Evolutionary conservation across 2,888 invertebrate genomes (phyloP).

Genomic region (Cancer borealis): DNA sequence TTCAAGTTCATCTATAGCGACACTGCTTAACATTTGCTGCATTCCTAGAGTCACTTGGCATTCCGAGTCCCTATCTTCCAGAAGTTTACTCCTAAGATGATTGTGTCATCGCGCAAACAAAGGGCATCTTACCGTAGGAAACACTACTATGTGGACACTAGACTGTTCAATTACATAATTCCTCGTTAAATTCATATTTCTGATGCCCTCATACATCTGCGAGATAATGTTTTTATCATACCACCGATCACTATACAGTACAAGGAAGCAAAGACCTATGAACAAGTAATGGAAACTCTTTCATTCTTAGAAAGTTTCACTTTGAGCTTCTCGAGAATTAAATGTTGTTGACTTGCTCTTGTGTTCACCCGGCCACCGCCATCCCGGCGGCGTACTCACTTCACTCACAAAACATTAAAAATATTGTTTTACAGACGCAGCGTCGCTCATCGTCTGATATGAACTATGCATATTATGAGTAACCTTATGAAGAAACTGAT

Average conservation of each 20-base stretch:
- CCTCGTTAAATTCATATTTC: neutral
- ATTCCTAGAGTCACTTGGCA: neutral
- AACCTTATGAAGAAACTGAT: neutral
- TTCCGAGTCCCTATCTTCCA: neutral
- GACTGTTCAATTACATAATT: neutral
- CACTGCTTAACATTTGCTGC: neutral
- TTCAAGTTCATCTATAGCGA: neutral
- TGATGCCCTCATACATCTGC: neutral
- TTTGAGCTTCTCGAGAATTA: neutral
- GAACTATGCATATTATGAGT: neutral
- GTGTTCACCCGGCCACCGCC: slow-evolving; percentile 6
- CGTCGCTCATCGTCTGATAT: neutral
- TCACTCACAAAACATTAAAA: slow-evolving; percentile 5
- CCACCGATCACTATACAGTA: neutral
- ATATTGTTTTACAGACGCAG: neutral
- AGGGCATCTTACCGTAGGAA: neutral
- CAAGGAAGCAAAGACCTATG: neutral
- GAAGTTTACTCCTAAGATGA: neutral
- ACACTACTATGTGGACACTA: neutral
- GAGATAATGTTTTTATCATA: neutral
- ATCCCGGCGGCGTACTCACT: slow-evolving; percentile 3
- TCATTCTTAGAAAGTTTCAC: neutral
- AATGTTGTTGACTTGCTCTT: neutral
- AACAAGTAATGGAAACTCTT: neutral
- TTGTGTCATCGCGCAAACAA: neutral